Evolutionary conservation across 1,140 invertebrate species (phyloP), one percentile per base, ranked within the genome.

Genomic region (Zaprionus africanus): DNA sequence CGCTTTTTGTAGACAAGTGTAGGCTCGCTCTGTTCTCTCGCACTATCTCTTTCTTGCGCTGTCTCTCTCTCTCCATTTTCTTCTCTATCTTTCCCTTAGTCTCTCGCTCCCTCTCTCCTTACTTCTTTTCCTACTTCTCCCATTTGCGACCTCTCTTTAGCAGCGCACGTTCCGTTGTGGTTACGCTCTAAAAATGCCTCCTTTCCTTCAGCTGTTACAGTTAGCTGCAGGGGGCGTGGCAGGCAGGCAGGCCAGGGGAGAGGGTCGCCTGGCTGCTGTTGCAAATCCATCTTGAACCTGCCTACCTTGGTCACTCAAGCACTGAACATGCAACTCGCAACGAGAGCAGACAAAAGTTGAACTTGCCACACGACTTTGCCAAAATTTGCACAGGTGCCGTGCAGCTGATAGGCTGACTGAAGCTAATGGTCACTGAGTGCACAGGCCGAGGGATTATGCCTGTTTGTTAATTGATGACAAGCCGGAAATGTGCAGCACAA

Each of bases 161-260:
- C 51, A 65, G 61, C 22, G n/a, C 26, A 2, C 4, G 17, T 43
- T 22, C 28, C 38, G 26, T 28, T 63, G 58, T 59, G 43, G 80
- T 85, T 73, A 79, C 81, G 82, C 82, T 85, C 82, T 85, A 51
- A 79, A 86, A 76, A 82, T 65, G 38, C 24, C 22, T 12, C 34
- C 38, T 49, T 38, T 11, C 31, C 46, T 22, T 15, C 7, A 5
- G 46, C 43, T 49, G 43, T 49, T 13, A n/a, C 17, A 12, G 46
- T 46, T 4, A 41, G 38, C 28, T 31, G 6, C 38, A 41, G 38
- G n/a, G 7, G 38, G 15, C 38, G 38, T n/a, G 38, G 15, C 38
- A 41, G 0, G 15, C 38, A 22, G 1, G 1, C 1, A 15, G 12
- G 1, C 1, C 1, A 15, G 12, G 15, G 15, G 15, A 6, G 2